Evolutionary conservation across 53 echinoderm and acorn worm species (phyloP).

Genomic region (Antedon mediterranea): DNA sequence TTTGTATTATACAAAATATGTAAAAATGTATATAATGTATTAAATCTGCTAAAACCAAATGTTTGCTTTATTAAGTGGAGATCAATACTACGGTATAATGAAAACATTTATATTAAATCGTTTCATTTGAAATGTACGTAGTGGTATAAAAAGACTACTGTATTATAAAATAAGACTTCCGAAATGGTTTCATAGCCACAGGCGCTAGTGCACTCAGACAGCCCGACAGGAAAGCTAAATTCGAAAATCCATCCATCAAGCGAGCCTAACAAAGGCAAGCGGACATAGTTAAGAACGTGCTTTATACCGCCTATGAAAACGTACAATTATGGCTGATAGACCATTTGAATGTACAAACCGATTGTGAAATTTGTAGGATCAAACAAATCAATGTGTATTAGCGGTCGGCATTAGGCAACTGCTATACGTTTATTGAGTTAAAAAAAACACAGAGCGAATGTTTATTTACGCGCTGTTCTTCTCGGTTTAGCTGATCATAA

Average conservation of each 20-base stretch:
- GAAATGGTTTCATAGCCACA: background rate
- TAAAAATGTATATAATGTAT: too few relatives aligned
- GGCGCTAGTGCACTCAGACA: background rate
- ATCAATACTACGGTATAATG: too few relatives aligned
- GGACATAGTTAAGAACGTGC: background rate
- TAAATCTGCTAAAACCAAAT: too few relatives aligned
- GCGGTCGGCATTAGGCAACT: background rate
- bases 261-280: background rate
- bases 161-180: background rate
- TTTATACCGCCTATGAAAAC: background rate
- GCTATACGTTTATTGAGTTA: background rate
- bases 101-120: background rate
- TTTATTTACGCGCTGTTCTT: background rate
- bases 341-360: background rate
- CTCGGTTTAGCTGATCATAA: background rate
- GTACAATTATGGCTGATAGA: background rate
- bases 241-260: background rate
- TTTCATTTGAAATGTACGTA: background rate
- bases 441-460: background rate
- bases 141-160: background rate
- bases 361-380: background rate
- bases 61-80: too few relatives aligned
- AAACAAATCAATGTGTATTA: background rate
- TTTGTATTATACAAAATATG: too few relatives aligned
- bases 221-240: background rate